Conservation (phyloP, 2,797 vertebrate genomes). For the Eulemur albifrons region DNA sequence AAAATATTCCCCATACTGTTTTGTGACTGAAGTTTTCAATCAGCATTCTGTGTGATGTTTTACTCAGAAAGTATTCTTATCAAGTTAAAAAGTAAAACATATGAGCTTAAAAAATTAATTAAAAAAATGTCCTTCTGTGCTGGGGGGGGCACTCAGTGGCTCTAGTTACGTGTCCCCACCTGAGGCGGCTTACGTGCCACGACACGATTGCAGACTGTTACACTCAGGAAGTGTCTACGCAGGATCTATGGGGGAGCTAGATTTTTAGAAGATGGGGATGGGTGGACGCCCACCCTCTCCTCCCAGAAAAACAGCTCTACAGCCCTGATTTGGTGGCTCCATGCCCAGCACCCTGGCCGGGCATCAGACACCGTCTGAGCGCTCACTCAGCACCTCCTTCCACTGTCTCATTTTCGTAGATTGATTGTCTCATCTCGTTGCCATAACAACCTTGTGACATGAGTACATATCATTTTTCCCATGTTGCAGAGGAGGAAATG, state of each 20-base stretch:
- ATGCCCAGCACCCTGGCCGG: fast-evolving
- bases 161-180: too few relatives aligned
- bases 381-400: fast-evolving
- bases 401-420: not conserved
- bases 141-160: not conserved
- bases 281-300: not conserved
- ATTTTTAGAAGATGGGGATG: not conserved
- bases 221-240: not conserved
- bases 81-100: not conserved
- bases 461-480: not conserved
- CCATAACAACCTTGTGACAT: not conserved
- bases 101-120: not conserved
- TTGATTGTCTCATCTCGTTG: too few relatives aligned
- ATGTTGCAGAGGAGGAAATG: not conserved
- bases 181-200: fast-evolving
- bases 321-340: too few relatives aligned
- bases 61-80: not conserved
- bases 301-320: not conserved
- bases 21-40: not conserved
- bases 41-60: not conserved
- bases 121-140: not conserved
- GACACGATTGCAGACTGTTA: not conserved
- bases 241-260: not conserved
- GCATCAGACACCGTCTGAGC: not conserved
- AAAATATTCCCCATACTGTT: not conserved